Conservation (phyloP, 2,797 vertebrate genomes). For the Peromyscus aztecus region DNA sequence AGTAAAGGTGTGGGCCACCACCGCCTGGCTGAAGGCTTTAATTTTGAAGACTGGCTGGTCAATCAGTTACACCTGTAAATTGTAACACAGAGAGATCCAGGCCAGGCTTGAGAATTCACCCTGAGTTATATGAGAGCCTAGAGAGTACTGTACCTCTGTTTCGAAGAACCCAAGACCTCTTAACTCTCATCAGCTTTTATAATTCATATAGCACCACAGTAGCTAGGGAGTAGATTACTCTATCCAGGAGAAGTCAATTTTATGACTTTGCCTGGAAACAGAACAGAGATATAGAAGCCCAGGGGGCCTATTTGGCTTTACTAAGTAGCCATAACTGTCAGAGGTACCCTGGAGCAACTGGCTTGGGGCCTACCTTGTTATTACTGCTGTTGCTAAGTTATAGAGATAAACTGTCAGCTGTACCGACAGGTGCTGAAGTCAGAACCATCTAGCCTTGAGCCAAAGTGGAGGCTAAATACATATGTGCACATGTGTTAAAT, state of each 20-base stretch:
- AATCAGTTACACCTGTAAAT: conserved; percentile 24
- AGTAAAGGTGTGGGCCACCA: not conserved
- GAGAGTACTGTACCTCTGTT: not conserved
- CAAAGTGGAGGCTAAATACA: not conserved
- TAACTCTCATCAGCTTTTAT: conserved; percentile 26
- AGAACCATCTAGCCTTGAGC: not conserved
- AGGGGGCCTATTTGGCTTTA: conserved; percentile 10
- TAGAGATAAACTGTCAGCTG: conserved; percentile 20
- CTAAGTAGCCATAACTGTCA: conserved; percentile 51
- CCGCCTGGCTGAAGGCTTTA: not conserved
- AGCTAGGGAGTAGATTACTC: not conserved
- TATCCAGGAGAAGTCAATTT: conserved; percentile 42
- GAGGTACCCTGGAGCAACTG: conserved; percentile 19
- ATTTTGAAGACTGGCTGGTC: conserved; percentile 21
- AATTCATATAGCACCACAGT: not conserved
- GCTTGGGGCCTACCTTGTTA: not conserved
- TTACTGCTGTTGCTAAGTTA: conserved; percentile 54
- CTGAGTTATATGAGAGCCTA: not conserved
- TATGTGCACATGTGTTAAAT: not conserved
- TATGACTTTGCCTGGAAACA: conserved; percentile 52
- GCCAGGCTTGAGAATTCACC: not conserved
- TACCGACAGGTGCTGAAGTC: not conserved
- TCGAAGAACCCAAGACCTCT: conserved; percentile 31
- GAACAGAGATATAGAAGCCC: conserved; percentile 44
- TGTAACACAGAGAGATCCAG: not conserved